Conservation (phyloP, 2,888 invertebrate species). For the Melinaea marsaeus region DNA sequence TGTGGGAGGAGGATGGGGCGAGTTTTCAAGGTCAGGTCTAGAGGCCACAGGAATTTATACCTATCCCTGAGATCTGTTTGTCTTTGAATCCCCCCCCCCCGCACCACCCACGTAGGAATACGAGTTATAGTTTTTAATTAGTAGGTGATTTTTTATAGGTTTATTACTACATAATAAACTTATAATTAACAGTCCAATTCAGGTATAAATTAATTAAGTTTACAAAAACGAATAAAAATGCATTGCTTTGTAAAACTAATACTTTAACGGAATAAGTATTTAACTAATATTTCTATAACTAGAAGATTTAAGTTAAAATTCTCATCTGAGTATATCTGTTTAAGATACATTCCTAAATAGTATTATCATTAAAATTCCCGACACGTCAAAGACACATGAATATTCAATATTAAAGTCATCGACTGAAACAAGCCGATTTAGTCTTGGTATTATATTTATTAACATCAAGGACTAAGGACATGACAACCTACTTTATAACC, state of each 20-base stretch:
- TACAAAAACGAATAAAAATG: no score
- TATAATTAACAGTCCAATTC: no score
- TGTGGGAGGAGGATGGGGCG: slow-evolving; percentile 38
- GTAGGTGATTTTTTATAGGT: no score
- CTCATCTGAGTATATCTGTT: slow-evolving; percentile 36
- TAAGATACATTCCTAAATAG: slow-evolving; percentile 30
- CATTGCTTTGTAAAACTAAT: no score
- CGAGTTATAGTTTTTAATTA: no score
- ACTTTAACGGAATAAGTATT: no score
- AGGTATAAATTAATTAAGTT: no score
- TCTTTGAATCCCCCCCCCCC: neutral
- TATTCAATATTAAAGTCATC: slow-evolving; percentile 47
- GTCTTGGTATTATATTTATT: slow-evolving; percentile 24
- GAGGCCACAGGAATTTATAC: slow-evolving; percentile 24
- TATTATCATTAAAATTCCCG: slow-evolving; percentile 1
- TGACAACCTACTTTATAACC: no score
- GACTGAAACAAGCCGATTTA: slow-evolving; percentile 27
- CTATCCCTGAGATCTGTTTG: slow-evolving; percentile 16
- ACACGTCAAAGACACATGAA: slow-evolving; percentile 40
- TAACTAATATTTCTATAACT: no score
- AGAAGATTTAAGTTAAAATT: neutral
- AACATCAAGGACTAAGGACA: no score
- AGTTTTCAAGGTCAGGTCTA: slow-evolving; percentile 60
- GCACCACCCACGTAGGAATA: no score
- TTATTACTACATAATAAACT: no score